Evolutionary conservation across 1,140 invertebrate genomes (phyloP), one percentile per base, ranked within the genome.

Genomic region (Meloidogyne exigua): DNA sequence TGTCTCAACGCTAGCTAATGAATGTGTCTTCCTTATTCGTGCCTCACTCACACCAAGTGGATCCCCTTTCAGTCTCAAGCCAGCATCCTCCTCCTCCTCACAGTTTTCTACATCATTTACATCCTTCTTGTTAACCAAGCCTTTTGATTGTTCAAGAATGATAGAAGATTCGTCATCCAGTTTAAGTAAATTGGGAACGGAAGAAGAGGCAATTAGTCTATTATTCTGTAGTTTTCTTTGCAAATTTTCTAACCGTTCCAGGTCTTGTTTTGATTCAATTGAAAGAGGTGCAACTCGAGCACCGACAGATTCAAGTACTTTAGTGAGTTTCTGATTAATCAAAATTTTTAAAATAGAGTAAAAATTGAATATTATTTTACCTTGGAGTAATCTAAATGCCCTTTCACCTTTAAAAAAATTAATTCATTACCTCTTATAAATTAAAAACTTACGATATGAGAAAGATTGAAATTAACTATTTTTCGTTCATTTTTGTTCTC

Each of bases 401-500:
- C 85, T 77, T 87, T 86, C 0, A 85, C 77, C 77, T 78, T 5
- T 49, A 69, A 69, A 69, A 32, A 69, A 13, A 44, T 28, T 26
- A 1, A 13, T n/a, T 62, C 9, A 12, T 26, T 26, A 15, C 64
- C 1, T 23, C 23, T 78, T n/a, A 67, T 21, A 70, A 73, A 64
- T 15, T 11, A 65, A 39, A 42, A 25, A 66, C 67, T 69, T 26
- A 87, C 86, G 57, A 87, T 86, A 74, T 88, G 86, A 25, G 78
- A 81, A 13, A 87, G 62, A 69, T 87, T 87, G 57, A 82, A 82
- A 63, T 87, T 87, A 32, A 83, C 83, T 44, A 87, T 88, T 57
- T 87, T 90, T 18, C 87, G 80, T 66, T 88, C 80, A 44, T 88
- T 80, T 49, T 88, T 88, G 62, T 83, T 88, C 23, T 85, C 83